Conservation (phyloP, 2,888 invertebrate genomes). For the Loripinus fragilis region DNA sequence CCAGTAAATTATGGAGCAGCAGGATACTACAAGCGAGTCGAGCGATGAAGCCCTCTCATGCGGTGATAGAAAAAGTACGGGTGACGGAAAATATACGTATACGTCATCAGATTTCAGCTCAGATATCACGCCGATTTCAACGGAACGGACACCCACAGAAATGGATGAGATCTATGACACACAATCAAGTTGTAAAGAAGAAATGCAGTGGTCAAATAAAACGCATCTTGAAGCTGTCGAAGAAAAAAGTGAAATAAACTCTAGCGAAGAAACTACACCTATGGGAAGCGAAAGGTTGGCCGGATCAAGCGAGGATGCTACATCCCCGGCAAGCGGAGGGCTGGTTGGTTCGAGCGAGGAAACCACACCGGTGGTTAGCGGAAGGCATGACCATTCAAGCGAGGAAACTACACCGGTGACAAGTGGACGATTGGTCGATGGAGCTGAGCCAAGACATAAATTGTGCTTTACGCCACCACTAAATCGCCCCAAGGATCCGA, state of each 20-base stretch:
- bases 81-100: not conserved
- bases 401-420: not conserved
- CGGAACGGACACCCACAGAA: not conserved
- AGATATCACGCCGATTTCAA: not conserved
- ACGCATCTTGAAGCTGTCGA: not conserved
- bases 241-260: not conserved
- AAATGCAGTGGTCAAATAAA: not conserved
- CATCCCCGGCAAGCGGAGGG: not conserved
- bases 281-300: not conserved
- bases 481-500: not conserved
- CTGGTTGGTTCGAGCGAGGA: not conserved
- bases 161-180: not conserved
- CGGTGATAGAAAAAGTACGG: not conserved
- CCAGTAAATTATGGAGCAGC: not conserved
- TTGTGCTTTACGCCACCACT: not conserved
- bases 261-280: not conserved
- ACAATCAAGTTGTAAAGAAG: not conserved
- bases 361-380: not conserved
- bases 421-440: not conserved
- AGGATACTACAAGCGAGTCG: not conserved
- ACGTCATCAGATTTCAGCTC: not conserved
- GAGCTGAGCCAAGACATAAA: not conserved
- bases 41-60: not conserved
- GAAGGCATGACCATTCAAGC: not conserved
- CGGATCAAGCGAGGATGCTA: not conserved